Evolutionary conservation across 2,113 vertebrate genomes (phyloP).

Genomic region (Ophiodon elongatus): DNA sequence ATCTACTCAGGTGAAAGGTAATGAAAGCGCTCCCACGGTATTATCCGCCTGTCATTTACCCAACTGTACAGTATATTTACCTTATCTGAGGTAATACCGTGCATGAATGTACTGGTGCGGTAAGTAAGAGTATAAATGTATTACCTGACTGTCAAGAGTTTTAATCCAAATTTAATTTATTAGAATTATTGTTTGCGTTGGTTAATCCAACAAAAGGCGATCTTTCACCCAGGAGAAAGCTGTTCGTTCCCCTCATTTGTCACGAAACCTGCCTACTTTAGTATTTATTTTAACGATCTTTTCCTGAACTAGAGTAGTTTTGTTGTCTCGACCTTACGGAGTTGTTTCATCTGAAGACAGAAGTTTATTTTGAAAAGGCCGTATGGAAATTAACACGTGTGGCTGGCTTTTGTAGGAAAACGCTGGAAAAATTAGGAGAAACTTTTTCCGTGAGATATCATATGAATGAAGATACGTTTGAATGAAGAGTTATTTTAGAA

Average conservation of each 20-base stretch:
- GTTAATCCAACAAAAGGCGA: no score
- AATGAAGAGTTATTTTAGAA: background rate
- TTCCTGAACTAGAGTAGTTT: background rate
- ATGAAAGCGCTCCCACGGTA: conserved; percentile 37
- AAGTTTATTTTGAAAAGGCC: background rate
- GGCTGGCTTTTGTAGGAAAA: no score
- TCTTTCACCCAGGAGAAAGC: no score
- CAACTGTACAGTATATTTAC: conserved; percentile 5
- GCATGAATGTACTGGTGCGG: background rate
- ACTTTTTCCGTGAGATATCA: no score
- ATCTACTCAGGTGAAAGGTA: conserved; percentile 38
- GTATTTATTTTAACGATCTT: background rate
- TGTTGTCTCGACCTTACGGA: no score
- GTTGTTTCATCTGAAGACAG: background rate
- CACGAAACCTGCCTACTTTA: background rate
- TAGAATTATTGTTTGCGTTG: background rate
- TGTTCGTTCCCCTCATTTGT: no score
- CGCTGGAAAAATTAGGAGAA: background rate
- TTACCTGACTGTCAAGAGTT: background rate
- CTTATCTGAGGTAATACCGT: background rate
- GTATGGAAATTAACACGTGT: no score
- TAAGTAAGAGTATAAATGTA: background rate
- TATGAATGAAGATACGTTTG: no score
- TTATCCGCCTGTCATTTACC: conserved; percentile 30
- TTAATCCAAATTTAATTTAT: background rate